Evolutionary conservation across 2,113 vertebrate species (phyloP), one percentile per base, ranked within the genome.

Genomic region (Cyrtonyx montezumae): DNA sequence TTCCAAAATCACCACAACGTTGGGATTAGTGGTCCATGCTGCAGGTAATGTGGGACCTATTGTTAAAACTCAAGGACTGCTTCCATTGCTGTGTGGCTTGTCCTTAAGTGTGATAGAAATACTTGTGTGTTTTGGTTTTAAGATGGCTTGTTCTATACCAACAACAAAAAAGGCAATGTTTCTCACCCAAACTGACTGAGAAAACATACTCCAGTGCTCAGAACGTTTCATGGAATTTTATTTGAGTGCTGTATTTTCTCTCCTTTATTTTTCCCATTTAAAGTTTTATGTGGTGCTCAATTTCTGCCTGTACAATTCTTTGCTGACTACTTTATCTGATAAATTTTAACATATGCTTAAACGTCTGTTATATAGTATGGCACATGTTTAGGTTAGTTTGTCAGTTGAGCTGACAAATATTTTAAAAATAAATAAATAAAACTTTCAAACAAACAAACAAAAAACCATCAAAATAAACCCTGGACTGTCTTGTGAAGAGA

Each of bases 1-100:
- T 93, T 99, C 99, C 30, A 99, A 99, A 96, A 99, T 99, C 94
- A 99, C 99, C 75, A 99, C 99, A 69, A 99, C 99, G 0, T 96
- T 99, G 90, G 99, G 99, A 21, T 98, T 99, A 40, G 99, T 99
- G 28, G 99, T 99, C 81, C 99, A 99, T 59, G 99, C 99, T 94
- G 99, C 99, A 98, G 99, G 99, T 99, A 94, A 88, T 22, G 21
- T 58, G 45, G 9, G 22, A 25, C 9, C n/a, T 93, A 3, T 19
- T 66, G 14, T 26, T 70, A 53, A 15, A 40, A 11, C 46, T 37
- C 75, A 22, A 58, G 37, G 14, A 46, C 11, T 32, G 22, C 49
- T 68, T 68, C 7, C 1, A 1, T 42, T 69, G 51, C 34, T 37
- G 3, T 73, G 22, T n/a, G 30, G 12, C 21, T 69, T 28, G 17